Evolutionary conservation across 1,140 invertebrate species (phyloP).

Genomic region (Drosophila biarmipes): DNA sequence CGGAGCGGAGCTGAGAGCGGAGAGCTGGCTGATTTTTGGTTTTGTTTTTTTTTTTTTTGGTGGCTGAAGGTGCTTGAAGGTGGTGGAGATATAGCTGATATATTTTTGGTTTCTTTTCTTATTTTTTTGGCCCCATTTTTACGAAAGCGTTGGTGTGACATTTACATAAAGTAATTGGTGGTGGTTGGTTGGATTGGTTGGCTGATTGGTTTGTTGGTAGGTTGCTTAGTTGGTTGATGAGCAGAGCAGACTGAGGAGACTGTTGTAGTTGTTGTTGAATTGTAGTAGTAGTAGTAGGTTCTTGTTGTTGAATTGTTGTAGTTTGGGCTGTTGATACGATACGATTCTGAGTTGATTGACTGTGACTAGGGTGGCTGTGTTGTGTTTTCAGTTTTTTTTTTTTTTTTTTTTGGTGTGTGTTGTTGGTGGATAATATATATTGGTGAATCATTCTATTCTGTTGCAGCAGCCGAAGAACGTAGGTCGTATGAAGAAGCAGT

Average conservation of each 20-base stretch:
- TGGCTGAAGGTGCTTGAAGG: constrained; percentile 53
- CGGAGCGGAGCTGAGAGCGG: constrained; percentile 47
- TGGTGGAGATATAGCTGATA: constrained; percentile 52
- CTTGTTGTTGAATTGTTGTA: constrained; percentile 35
- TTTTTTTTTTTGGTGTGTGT: constrained; percentile 44
- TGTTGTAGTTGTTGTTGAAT: constrained; percentile 56
- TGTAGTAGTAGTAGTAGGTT: constrained; percentile 36
- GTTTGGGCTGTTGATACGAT: constrained; percentile 43
- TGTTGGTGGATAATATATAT: constrained; percentile 26
- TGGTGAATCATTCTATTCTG: constrained; percentile 36
- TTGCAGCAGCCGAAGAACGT: constrained; percentile 48
- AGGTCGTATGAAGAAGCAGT: constrained; percentile 59
- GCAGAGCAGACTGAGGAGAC: constrained; percentile 67
- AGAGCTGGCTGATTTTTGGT: constrained; percentile 39
- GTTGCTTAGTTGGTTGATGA: constrained; percentile 53
- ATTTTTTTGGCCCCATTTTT: constrained; percentile 39
- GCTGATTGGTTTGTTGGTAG: constrained; percentile 38
- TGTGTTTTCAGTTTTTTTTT: constrained; percentile 11
- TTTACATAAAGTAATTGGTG: constrained; percentile 58
- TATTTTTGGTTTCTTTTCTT: neutral
- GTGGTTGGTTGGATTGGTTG: constrained; percentile 48
- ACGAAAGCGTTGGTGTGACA: constrained; percentile 56
- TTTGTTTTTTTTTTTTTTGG: constrained; percentile 20
- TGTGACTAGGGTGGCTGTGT: constrained; percentile 48
- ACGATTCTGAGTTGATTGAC: constrained; percentile 44